Percentiles rank a stretch among this genome's conserved stretches.
Evolutionary conservation across 1,140 invertebrate species (phyloP).

Genomic region (Trissolcus basalis): DNA sequence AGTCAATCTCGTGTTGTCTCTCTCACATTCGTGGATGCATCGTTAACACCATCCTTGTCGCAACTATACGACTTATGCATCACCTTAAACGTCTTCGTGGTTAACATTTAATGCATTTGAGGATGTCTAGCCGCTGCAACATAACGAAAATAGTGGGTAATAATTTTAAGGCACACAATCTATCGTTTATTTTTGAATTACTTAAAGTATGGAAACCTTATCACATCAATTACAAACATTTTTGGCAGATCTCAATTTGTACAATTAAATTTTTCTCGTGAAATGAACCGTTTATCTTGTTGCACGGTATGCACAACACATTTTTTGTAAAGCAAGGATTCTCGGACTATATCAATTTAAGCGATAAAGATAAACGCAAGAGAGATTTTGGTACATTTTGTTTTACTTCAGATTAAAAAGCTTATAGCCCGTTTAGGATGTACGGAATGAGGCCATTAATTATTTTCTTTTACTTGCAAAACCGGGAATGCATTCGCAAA

Average conservation of each 20-base stretch:
- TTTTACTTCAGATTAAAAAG: constrained; percentile 54
- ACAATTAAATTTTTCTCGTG: constrained; percentile 37
- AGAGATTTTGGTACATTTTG: constrained; percentile 45
- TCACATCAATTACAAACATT: too few species aligned
- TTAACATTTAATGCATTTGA: too few species aligned
- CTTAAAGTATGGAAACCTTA: too few species aligned
- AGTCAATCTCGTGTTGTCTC: too few species aligned
- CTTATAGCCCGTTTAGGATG: constrained; percentile 43
- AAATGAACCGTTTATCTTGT: constrained; percentile 41
- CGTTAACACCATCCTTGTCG: too few species aligned
- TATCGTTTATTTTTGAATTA: constrained; percentile 10
- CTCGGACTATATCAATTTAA: constrained; percentile 49
- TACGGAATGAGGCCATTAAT: constrained; percentile 38
- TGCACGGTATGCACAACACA: constrained; percentile 33
- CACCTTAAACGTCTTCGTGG: too few species aligned
- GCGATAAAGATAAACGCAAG: constrained; percentile 56
- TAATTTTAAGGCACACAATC: not conserved
- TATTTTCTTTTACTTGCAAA: constrained; percentile 35
- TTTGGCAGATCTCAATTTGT: constrained; percentile 31
- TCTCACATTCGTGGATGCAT: too few species aligned
- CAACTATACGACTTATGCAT: too few species aligned
- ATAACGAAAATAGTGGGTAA: too few species aligned
- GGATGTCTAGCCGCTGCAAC: too few species aligned
- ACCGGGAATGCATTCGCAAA: too few species aligned
- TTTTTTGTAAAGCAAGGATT: constrained; percentile 34